Base-by-base conservation (phyloP, 2,888 invertebrate genomes). In the Ctenicera cuprea region DNA sequence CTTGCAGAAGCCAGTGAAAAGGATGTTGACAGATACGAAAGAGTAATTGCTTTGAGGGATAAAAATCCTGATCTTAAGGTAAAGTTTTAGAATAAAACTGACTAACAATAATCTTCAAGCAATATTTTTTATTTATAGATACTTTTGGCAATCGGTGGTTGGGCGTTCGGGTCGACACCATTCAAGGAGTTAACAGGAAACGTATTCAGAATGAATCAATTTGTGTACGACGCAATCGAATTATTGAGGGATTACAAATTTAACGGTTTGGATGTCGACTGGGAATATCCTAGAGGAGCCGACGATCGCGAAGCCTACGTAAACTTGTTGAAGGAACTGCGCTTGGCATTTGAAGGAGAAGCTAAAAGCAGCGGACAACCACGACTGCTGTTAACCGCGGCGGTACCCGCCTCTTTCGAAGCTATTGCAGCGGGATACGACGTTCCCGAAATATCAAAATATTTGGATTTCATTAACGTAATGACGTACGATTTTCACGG, bases 401-500 rank as follows among this genome's bases (percentile, higher is more conserved):
- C 97, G 0, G 97, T 97, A 0, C 97, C 97, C 3, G 97, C 97
- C 0, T 96, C 95, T 20, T 96, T 96, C 77, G 97, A 97, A 88
- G 97, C 97, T 0, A 96, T 97, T 57, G 96, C 96, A 70, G 96
- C 96, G 72, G 97, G 97, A 5, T 97, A 97, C 81, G 97, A 97
- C 81, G 97, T 97, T 0, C 95, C 95, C 0, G 97, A 97, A 87
- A 95, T 97, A 78, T 94, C 96, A 3, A 97, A 97, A 88, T 97
- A 96, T 84, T 89, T 97, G 83, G 97, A 97, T 87, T 96, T 95
- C 84, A 96, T 97, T 85, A 97, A 97, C 85, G 94, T 97, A 9
- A 97, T 97, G 97, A 96, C 97, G 0, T 97, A 97, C 84, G 97
- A 97, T 86, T 97, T 97, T 90, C 97, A 97, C 83, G 97, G 97